phyloP scores from a whole-genome alignment of 2,888 invertebrate species.

The Parnassius glacialis region DNA sequence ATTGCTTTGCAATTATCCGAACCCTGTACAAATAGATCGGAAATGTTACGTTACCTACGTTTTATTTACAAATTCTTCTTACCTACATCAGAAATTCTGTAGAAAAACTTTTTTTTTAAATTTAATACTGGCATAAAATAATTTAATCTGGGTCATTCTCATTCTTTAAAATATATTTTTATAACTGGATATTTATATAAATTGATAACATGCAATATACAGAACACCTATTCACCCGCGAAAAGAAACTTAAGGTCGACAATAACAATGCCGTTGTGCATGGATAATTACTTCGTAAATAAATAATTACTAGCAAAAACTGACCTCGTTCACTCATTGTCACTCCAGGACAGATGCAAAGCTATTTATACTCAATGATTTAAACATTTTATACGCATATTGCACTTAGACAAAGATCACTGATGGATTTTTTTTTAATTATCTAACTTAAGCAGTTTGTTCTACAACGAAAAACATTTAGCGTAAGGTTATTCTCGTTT shows the following conservation, averaged over 20 bases:
- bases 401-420: constrained; percentile 13
- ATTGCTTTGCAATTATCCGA: no score
- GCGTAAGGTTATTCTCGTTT: no score
- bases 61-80: not conserved
- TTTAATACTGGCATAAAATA: no score
- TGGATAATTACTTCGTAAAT: constrained; percentile 59
- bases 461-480: no score
- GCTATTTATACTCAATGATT: constrained; percentile 36
- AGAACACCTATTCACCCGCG: constrained; percentile 26
- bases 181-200: constrained; percentile 11
- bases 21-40: no score
- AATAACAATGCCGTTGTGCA: constrained; percentile 68
- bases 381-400: constrained; percentile 19
- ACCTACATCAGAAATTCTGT: no score
- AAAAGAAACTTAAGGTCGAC: constrained; percentile 59
- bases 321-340: constrained; percentile 67
- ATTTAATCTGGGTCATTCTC: no score
- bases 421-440: not conserved
- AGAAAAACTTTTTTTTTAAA: no score
- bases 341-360: constrained; percentile 39
- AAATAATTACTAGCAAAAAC: constrained; percentile 61
- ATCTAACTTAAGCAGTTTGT: no score
- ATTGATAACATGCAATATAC: constrained; percentile 21
- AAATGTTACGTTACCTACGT: constrained; percentile 4
- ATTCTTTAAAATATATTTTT: not conserved